Conservation (phyloP, 2,888 invertebrate genomes). For the Philonicus albiceps region DNA sequence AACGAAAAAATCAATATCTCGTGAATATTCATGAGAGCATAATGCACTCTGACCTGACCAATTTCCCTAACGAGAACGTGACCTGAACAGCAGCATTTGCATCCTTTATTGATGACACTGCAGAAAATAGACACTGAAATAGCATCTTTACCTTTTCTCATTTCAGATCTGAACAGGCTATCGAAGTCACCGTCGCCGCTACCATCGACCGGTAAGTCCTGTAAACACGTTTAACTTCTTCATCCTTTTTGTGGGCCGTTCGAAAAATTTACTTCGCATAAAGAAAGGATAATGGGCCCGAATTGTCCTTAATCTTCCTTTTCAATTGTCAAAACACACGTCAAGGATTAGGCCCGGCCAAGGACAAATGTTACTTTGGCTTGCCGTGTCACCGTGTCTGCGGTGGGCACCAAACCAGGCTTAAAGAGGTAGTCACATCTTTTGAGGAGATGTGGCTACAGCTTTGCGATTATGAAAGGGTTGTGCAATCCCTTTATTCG, state of each 20-base stretch:
- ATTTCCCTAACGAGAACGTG: slow-evolving; percentile 31
- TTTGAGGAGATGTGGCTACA: background rate
- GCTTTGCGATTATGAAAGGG: slow-evolving; percentile 22
- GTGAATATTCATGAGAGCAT: slow-evolving; percentile 38
- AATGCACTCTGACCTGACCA: slow-evolving; percentile 42
- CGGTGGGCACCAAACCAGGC: background rate
- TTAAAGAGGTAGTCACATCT: slow-evolving; percentile 22
- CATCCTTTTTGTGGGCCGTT: slow-evolving; percentile 19
- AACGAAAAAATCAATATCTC: slow-evolving; percentile 25
- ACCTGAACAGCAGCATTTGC: slow-evolving; percentile 5
- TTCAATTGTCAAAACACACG: slow-evolving; percentile 52
- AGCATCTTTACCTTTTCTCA: slow-evolving; percentile 45
- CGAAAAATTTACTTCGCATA: slow-evolving; percentile 24
- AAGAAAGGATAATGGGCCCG: slow-evolving; percentile 25
- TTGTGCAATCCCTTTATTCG: slow-evolving; percentile 19
- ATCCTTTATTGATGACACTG: slow-evolving; percentile 2
- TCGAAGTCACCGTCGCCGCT: slow-evolving; percentile 62
- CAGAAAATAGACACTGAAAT: background rate
- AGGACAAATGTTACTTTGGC: background rate
- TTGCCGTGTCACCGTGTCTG: background rate
- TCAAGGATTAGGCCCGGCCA: slow-evolving; percentile 42
- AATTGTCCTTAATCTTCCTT: slow-evolving; percentile 48
- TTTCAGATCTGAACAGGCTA: slow-evolving; percentile 61
- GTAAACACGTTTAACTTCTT: slow-evolving; percentile 28
- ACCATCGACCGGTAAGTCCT: slow-evolving; percentile 57